Conservation (phyloP, 2,888 invertebrate species). For the Dascillus cervinus region DNA sequence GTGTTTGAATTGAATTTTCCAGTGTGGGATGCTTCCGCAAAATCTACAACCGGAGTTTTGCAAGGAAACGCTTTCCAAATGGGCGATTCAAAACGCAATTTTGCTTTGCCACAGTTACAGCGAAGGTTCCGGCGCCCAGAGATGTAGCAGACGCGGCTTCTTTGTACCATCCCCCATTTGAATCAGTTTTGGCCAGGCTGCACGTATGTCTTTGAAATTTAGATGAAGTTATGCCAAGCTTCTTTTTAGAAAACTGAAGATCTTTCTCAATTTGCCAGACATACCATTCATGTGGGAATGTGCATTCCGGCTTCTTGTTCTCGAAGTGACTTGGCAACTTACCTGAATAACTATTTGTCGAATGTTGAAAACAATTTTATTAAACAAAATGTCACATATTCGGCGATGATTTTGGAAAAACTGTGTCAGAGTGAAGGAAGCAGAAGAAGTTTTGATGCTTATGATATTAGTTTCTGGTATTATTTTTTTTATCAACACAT, state of each 20-base stretch:
- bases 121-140: not conserved
- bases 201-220: too few relatives aligned
- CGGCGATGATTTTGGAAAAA: not conserved
- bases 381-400: not conserved
- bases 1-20: too few relatives aligned
- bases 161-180: not conserved
- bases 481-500: too few relatives aligned
- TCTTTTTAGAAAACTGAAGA: not conserved
- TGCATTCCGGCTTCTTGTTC: not conserved
- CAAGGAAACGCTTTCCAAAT: not conserved
- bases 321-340: not conserved
- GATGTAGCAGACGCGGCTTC: not conserved
- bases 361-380: not conserved
- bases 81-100: not conserved
- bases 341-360: not conserved
- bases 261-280: not conserved
- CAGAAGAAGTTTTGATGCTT: too few relatives aligned
- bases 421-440: too few relatives aligned
- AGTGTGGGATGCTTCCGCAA: not conserved
- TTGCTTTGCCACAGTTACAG: not conserved
- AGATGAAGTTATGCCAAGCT: too few relatives aligned
- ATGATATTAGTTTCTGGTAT: too few relatives aligned
- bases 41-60: not conserved
- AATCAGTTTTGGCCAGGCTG: not conserved
- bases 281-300: not conserved